Percentiles rank a stretch among this genome's conserved stretches.
These are phyloP conservation scores for Danaus melanippus DNA, from an alignment of 1,140 invertebrate species.

Conservation along the genomic window DNA sequence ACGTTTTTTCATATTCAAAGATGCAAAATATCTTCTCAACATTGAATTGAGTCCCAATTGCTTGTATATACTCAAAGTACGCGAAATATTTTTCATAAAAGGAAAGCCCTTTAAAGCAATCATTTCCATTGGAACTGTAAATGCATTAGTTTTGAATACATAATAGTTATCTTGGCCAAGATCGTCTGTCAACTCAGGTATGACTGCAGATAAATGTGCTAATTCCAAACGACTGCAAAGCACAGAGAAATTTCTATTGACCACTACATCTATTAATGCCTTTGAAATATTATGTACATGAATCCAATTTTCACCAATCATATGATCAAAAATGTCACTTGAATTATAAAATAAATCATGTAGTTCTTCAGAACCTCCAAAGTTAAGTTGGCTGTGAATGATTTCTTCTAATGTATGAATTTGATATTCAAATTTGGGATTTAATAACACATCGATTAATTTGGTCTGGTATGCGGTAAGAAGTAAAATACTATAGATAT, in stretches of 20 bases:
- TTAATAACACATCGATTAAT: conserved; percentile 68
- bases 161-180: conserved; percentile 50
- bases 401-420: conserved; percentile 65
- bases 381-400: conserved; percentile 50
- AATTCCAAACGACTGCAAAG: conserved; percentile 52
- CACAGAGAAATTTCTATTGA: conserved; percentile 56
- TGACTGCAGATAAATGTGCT: conserved; percentile 43
- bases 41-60: conserved; percentile 55
- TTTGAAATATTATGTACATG: conserved; percentile 40
- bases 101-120: conserved; percentile 69
- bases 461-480: conserved; percentile 71
- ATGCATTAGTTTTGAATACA: conserved; percentile 55
- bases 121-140: conserved; percentile 70
- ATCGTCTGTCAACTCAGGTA: conserved; percentile 45
- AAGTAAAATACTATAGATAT: conserved; percentile 68
- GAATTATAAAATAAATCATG: conserved; percentile 68
- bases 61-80: conserved; percentile 50
- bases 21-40: conserved; percentile 35
- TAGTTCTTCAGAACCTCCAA: conserved; percentile 66
- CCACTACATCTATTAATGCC: conserved; percentile 51
- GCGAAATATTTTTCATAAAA: conserved; percentile 61
- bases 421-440: conserved; percentile 66
- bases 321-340: conserved; percentile 52
- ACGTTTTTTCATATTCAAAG: conserved; percentile 24
- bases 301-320: conserved; percentile 58